Percentiles rank a stretch among this genome's conserved stretches.
phyloP scores from a whole-genome alignment of 2,113 vertebrate species.

The Siniperca knerii region DNA sequence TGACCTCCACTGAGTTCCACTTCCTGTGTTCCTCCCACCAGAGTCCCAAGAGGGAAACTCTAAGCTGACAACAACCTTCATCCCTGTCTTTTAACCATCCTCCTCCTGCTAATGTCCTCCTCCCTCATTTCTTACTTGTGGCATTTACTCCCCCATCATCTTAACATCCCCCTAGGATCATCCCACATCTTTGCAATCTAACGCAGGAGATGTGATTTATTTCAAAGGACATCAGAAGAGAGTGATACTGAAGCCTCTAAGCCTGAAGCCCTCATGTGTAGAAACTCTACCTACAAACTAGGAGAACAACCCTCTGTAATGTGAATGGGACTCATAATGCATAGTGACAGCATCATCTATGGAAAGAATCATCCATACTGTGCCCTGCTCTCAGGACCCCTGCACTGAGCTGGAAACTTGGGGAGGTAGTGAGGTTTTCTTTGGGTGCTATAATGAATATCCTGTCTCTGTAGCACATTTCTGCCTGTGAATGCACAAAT shows the following conservation, averaged over 20 bases:
- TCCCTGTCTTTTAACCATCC: slow-evolving; percentile 46
- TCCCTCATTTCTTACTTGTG: slow-evolving; percentile 51
- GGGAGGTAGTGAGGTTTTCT: slow-evolving; percentile 28
- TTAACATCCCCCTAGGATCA: slow-evolving; percentile 22
- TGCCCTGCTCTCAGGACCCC: slow-evolving; percentile 25
- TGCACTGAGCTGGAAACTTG: background rate
- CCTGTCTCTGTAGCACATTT: slow-evolving; percentile 60
- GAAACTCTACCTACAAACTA: slow-evolving; percentile 13
- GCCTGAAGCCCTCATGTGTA: background rate
- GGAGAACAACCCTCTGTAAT: slow-evolving; percentile 9
- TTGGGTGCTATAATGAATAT: slow-evolving; percentile 52
- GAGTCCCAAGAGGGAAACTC: slow-evolving; percentile 53
- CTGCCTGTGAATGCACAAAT: slow-evolving; percentile 63
- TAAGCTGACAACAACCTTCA: slow-evolving; percentile 58
- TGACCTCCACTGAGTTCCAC: slow-evolving; percentile 70
- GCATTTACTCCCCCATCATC: slow-evolving; percentile 44
- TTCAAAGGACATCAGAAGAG: slow-evolving; percentile 3
- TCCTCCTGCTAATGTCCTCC: slow-evolving; percentile 50
- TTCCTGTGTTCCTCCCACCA: slow-evolving; percentile 67
- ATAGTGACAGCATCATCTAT: slow-evolving; percentile 6
- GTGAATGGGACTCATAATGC: slow-evolving; percentile 10
- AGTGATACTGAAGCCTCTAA: background rate
- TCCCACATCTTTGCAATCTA: slow-evolving; percentile 12
- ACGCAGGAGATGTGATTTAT: background rate
- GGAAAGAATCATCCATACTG: slow-evolving; percentile 43